Conservation (phyloP, 2,113 vertebrate species). For the Sprattus sprattus region DNA sequence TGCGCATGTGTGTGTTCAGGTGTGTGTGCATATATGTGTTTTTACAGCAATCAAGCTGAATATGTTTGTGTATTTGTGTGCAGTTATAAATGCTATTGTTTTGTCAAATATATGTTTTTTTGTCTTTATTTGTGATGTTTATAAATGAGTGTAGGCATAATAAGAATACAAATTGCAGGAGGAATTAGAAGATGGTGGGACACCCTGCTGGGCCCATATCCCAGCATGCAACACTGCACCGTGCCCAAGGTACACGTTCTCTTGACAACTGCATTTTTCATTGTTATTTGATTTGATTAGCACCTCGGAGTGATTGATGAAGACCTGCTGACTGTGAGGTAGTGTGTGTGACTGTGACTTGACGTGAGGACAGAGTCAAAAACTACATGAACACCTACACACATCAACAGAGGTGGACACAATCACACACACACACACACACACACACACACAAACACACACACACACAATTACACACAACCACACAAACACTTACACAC, state of each 20-base stretch:
- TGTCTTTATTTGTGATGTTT: neutral
- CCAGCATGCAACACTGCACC: conserved; percentile 56
- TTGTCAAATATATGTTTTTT: neutral
- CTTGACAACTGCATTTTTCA: conserved; percentile 74
- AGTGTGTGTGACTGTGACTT: conserved; percentile 32
- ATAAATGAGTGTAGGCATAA: neutral
- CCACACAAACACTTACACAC: too few species aligned
- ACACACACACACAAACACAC: neutral
- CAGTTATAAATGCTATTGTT: neutral
- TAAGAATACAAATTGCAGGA: neutral
- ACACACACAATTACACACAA: neutral
- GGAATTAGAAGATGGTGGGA: neutral
- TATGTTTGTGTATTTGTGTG: neutral
- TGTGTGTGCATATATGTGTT: neutral
- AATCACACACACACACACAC: neutral
- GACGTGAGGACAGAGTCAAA: conserved; percentile 8
- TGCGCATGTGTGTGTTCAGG: neutral
- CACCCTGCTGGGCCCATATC: conserved; percentile 22
- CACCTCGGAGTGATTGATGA: conserved; percentile 68
- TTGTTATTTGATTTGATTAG: conserved; percentile 69
- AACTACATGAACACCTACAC: conserved; percentile 15
- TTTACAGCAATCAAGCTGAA: neutral
- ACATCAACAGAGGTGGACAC: neutral
- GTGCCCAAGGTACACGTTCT: conserved; percentile 44
- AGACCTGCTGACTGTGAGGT: conserved; percentile 24